Percentiles rank a stretch among this genome's conserved stretches.
phyloP scores from a whole-genome alignment of 2,113 vertebrate species.

The Grantiella picta region DNA sequence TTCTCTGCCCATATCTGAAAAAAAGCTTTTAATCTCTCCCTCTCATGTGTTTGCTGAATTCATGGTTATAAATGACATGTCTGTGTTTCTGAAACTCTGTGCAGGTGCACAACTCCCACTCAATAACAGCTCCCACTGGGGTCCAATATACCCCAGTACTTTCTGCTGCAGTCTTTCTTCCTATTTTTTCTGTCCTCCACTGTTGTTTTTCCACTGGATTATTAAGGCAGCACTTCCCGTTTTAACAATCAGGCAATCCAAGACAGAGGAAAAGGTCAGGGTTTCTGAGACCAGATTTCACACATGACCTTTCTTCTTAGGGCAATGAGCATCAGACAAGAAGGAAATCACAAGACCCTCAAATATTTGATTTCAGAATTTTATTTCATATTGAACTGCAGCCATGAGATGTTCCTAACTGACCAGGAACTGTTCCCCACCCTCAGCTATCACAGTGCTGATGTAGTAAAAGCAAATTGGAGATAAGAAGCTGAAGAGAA shows the following conservation, averaged over 20 bases:
- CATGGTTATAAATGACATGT: background rate
- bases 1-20: background rate
- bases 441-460: background rate
- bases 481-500: background rate
- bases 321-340: background rate
- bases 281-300: background rate
- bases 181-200: background rate
- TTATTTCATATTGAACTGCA: background rate
- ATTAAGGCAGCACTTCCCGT: background rate
- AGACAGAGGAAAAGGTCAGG: background rate
- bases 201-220: background rate
- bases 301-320: background rate
- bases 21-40: background rate
- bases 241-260: background rate
- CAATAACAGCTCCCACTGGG: background rate
- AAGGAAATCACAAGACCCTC: background rate
- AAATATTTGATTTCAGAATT: background rate
- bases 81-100: background rate
- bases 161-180: background rate
- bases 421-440: background rate
- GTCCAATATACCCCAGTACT: background rate
- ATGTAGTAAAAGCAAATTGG: background rate
- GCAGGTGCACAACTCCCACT: background rate
- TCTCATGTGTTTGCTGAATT: background rate
- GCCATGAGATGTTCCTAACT: background rate